phyloP scores from a whole-genome alignment of 2,797 vertebrate genomes.

The Typhlichthys subterraneus region DNA sequence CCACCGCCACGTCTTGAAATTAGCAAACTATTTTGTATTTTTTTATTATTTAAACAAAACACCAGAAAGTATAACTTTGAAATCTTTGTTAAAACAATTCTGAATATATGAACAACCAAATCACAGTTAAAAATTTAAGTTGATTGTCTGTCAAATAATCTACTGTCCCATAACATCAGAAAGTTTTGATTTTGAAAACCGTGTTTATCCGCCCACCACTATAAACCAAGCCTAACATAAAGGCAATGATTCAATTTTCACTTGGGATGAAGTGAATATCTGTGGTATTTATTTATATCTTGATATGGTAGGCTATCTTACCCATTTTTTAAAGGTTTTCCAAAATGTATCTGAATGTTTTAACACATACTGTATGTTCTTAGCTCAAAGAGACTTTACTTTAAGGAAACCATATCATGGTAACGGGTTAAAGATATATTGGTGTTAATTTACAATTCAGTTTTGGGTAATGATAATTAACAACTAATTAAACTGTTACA shows the following conservation, averaged over 20 bases:
- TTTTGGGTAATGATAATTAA: neutral
- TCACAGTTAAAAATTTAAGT: too few relatives aligned
- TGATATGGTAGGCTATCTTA: neutral
- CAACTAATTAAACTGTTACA: neutral
- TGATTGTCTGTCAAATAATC: too few relatives aligned
- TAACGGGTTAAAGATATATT: neutral
- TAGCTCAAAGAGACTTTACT: slow-evolving; percentile 1
- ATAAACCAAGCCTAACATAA: slow-evolving; percentile 17
- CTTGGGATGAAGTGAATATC: neutral
- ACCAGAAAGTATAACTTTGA: too few relatives aligned
- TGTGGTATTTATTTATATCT: neutral
- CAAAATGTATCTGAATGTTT: neutral
- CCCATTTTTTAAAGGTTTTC: slow-evolving; percentile 8
- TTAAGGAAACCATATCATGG: neutral
- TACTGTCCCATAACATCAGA: too few relatives aligned
- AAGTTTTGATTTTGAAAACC: too few relatives aligned
- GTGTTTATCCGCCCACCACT: slow-evolving; percentile 54
- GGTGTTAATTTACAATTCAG: neutral
- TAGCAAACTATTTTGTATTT: too few relatives aligned
- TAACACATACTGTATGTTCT: neutral
- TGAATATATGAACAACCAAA: too few relatives aligned
- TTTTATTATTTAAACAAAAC: too few relatives aligned
- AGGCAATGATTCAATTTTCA: neutral
- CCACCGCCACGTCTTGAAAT: too few relatives aligned
- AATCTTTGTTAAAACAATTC: too few relatives aligned